A percentile compares a stretch with the other conserved stretches of the same genome.
Conservation (phyloP, 2,113 vertebrate species). For the Dolichotis patagonum region DNA sequence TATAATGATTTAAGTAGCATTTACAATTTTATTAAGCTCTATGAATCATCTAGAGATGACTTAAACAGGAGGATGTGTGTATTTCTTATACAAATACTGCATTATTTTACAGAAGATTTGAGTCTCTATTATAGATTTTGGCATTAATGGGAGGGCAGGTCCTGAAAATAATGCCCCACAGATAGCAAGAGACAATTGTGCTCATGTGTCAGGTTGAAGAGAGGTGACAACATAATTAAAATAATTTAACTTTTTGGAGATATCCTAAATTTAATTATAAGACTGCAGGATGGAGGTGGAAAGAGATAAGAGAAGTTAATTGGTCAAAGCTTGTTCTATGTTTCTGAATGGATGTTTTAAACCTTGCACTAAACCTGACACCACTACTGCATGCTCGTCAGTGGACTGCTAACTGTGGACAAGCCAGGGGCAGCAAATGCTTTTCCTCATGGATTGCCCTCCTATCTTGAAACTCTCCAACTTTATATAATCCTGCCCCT, state of each 20-base stretch:
- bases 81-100: no score
- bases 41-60: not conserved
- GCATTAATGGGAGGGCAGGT: no score
- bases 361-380: not conserved
- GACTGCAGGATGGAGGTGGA: not conserved
- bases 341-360: not conserved
- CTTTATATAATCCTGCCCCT: not conserved
- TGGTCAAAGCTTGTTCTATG: not conserved
- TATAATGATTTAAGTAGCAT: not conserved
- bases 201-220: not conserved
- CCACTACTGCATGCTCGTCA: not conserved
- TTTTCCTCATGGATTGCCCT: not conserved
- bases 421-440: not conserved
- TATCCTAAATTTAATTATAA: not conserved
- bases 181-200: not conserved
- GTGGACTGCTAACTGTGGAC: not conserved
- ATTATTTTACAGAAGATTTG: not conserved
- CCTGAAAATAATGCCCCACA: not conserved
- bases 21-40: not conserved
- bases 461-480: not conserved
- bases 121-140: not conserved
- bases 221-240: not conserved
- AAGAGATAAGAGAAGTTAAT: not conserved
- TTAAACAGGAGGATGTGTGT: not conserved
- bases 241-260: not conserved